Evolutionary conservation across 1,140 invertebrate species (phyloP).

Genomic region (Neodiprion pinetum): DNA sequence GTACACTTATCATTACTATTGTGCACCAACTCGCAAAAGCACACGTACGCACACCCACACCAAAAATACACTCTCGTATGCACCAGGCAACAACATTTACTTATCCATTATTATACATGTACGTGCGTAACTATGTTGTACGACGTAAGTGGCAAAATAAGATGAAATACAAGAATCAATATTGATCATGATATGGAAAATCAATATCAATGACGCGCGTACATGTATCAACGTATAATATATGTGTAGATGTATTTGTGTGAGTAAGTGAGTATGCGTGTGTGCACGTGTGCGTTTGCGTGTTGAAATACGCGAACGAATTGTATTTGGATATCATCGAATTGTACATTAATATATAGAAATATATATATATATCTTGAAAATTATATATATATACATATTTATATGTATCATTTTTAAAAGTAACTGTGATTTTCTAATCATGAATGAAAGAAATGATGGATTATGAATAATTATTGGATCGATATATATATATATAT

Average conservation of each 20-base stretch:
- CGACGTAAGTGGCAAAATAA: too few species aligned
- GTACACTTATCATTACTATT: background rate
- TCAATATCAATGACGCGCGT: too few species aligned
- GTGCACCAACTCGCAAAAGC: background rate
- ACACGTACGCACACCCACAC: conserved; percentile 24
- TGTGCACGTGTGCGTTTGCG: conserved; percentile 17
- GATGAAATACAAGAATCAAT: too few species aligned
- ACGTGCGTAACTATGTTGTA: conserved; percentile 39
- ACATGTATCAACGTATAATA: too few species aligned
- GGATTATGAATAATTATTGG: background rate
- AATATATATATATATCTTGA: too few species aligned
- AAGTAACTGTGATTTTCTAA: background rate
- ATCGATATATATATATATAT: conserved; percentile 9
- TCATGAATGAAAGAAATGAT: background rate
- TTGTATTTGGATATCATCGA: conserved; percentile 18
- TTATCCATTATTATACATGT: conserved; percentile 42
- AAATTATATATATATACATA: too few species aligned
- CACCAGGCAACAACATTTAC: background rate
- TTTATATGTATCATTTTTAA: background rate
- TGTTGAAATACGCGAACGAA: conserved; percentile 17
- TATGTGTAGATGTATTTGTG: conserved; percentile 27
- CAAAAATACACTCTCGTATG: too few species aligned
- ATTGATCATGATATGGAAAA: too few species aligned
- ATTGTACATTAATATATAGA: conserved; percentile 4
- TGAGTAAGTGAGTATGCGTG: conserved; percentile 28